Evolutionary conservation across 2,113 vertebrate genomes (phyloP), one percentile per base, ranked within the genome.

Genomic region (Plectropomus leopardus): DNA sequence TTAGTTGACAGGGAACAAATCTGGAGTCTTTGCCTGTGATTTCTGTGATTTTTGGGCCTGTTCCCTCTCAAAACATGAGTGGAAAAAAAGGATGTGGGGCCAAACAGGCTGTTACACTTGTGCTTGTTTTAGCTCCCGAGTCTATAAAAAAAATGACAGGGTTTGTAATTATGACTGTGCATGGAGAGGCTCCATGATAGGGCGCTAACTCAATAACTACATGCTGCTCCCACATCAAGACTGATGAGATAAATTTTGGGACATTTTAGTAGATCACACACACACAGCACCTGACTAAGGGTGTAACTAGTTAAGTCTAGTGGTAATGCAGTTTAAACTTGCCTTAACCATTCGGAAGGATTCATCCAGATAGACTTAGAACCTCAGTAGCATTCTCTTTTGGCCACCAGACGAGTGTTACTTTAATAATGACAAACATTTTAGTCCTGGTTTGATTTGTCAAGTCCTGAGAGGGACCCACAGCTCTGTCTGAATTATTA

Each of bases 101-200:
- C 93, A 93, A 94, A 90, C 82, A 76, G 89, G 74, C 92, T 86
- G 89, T 92, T 89, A 93, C 77, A 88, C 74, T 92, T n/a, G 57
- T 92, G 93, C 92, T 94, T 93, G 91, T 94, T 95, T 95, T 90
- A 93, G 93, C 93, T 94, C 88, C 94, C 36, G 85, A 83, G 78
- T 82, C 88, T 78, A 88, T 90, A 92, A 91, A 91, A n/a, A 86
- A 92, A 89, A 87, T 76, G 87, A 91, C 89, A 92, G 79, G 76
- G 79, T 86, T 92, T 90, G 87, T 91, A 92, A 91, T 93, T 93
- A 92, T 76, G 86, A 89, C 84, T 76, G 55, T 85, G 83, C 72
- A 83, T 77, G 73, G 75, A 87, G 77, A 87, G 60, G 86, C 74
- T 88, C 71, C 82, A 85, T 86, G 80, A 87, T 84, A 86, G 15